A percentile compares a stretch with the other conserved stretches of the same genome.
Conservation (phyloP, 2,888 invertebrate species). For the Ophion costatus region DNA sequence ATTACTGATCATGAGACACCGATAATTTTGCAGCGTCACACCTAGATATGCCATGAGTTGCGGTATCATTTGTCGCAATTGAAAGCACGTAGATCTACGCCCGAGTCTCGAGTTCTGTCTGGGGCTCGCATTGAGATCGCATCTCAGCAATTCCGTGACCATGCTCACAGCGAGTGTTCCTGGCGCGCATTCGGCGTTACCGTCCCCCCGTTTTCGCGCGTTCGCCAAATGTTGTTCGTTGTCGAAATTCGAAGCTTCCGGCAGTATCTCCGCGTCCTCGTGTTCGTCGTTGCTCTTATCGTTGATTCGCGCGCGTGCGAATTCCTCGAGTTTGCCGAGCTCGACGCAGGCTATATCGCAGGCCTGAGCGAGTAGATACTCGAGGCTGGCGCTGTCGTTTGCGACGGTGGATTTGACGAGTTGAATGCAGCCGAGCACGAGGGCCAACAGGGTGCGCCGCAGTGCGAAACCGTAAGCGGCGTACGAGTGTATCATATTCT, state of each 20-base stretch:
- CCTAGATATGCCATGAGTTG: conserved; percentile 78
- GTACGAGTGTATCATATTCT: conserved; percentile 79
- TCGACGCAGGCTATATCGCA: conserved; percentile 78
- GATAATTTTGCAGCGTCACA: conserved; percentile 77
- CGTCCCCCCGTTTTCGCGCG: conserved; percentile 63
- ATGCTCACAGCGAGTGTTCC: conserved; percentile 79
- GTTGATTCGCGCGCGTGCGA: conserved; percentile 67
- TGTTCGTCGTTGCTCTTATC: conserved; percentile 55
- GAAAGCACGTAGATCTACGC: conserved; percentile 73
- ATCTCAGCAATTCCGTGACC: conserved; percentile 77
- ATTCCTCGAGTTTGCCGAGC: conserved; percentile 78
- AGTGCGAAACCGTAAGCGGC: conserved; percentile 76
- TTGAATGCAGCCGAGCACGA: conserved; percentile 78
- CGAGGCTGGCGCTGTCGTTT: conserved; percentile 75
- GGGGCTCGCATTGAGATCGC: conserved; percentile 63
- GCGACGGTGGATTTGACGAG: conserved; percentile 76
- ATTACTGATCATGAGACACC: conserved; percentile 78
- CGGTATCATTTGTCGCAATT: conserved; percentile 78
- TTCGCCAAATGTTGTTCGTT: background rate
- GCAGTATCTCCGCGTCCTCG: background rate
- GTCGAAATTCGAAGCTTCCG: background rate
- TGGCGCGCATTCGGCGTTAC: conserved; percentile 75
- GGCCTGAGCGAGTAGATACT: conserved; percentile 78
- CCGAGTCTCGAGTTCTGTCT: conserved; percentile 65
- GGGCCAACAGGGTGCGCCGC: conserved; percentile 78